A percentile compares a stretch with the other conserved stretches of the same genome.
Evolutionary conservation across 2,888 invertebrate species (phyloP).

Genomic region (Diachrysia chrysitis): DNA sequence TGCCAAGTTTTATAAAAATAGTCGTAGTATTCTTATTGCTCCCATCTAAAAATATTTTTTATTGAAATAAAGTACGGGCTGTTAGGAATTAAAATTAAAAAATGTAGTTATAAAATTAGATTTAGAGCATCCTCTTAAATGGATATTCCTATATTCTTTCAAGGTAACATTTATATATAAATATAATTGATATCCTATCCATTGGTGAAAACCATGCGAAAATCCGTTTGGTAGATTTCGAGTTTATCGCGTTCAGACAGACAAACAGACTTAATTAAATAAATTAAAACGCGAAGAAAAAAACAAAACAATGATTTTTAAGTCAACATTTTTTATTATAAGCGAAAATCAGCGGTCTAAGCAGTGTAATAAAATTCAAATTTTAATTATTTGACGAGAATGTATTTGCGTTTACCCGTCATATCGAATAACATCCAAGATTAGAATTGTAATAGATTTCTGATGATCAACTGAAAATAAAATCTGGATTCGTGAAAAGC

Average conservation of each 20-base stretch:
- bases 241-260: too few species aligned
- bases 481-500: background rate
- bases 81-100: slow-evolving; percentile 24
- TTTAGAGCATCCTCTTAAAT: too few species aligned
- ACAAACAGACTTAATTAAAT: too few species aligned
- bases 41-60: slow-evolving; percentile 41
- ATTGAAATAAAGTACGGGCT: slow-evolving; percentile 35
- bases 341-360: background rate
- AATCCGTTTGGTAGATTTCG: too few species aligned
- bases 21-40: slow-evolving; percentile 41
- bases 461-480: background rate
- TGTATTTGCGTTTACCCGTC: background rate
- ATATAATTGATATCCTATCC: too few species aligned
- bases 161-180: too few species aligned
- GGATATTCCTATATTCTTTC: too few species aligned
- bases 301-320: background rate
- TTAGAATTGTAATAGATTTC: background rate
- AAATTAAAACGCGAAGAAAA: too few species aligned
- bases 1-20: slow-evolving; percentile 44
- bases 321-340: background rate
- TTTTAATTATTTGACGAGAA: background rate
- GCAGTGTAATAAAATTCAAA: background rate
- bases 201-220: too few species aligned
- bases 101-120: too few species aligned
- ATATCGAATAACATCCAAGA: background rate